Evolutionary conservation across 2,113 vertebrate genomes (phyloP).

Genomic region (Catharus fuscescens): DNA sequence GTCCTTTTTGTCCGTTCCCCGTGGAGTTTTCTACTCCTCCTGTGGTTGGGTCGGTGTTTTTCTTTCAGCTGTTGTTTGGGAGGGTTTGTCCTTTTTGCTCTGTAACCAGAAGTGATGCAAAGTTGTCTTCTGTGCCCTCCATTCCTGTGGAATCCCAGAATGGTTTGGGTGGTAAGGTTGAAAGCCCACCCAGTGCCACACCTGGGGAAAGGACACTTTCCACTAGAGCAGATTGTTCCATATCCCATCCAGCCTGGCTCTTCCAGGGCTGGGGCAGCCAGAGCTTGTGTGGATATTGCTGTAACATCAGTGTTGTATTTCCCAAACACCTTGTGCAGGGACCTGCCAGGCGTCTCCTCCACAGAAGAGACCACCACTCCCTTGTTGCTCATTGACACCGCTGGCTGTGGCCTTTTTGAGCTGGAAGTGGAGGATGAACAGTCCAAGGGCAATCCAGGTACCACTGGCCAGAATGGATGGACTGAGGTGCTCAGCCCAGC

Average conservation of each 20-base stretch:
- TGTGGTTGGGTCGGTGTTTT: fast-evolving
- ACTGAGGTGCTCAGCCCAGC: background rate
- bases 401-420: constrained; percentile 89
- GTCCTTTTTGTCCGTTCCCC: background rate
- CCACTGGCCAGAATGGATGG: fast-evolving
- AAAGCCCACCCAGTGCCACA: background rate
- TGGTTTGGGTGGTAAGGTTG: background rate
- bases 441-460: constrained; percentile 93
- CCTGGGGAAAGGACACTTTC: background rate
- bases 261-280: background rate
- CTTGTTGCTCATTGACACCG: constrained; percentile 90
- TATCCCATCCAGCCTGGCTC: background rate
- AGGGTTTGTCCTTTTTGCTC: background rate
- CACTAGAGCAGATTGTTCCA: background rate
- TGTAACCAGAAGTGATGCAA: background rate
- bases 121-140: background rate
- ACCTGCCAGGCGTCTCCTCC: constrained; percentile 81
- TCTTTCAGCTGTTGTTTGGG: background rate
- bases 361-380: constrained; percentile 85
- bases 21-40: fast-evolving
- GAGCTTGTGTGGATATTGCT: background rate
- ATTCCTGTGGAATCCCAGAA: background rate
- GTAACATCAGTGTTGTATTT: background rate
- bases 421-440: constrained; percentile 87
- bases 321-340: constrained; percentile 72